Base-by-base conservation (phyloP, 37 sponge, comb jelly and placozoan species). In the Eunapius fragilis region DNA sequence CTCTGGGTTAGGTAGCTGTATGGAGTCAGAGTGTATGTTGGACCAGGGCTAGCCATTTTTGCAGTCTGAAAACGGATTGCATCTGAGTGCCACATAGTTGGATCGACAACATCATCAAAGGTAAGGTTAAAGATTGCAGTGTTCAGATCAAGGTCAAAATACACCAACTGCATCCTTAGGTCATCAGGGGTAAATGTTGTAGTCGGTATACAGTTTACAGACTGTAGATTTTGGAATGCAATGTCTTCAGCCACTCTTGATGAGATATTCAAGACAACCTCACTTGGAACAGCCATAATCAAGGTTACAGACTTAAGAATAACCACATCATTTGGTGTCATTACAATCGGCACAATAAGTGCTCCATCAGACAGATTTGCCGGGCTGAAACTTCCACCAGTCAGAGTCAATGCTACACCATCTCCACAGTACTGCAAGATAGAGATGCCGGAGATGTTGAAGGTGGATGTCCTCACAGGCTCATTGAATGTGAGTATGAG, bases 71-170 rank as follows among this genome's bases (percentile, higher is more conserved):
- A 92, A 19, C 25, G 72, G 31, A 96, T 28, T 33, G 96, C 96
- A 67, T 69, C 35, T 74, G 95, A 86, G 48, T 92, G 85, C 84
- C 92, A 94, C 19, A 93, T 89, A 22, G 85, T 47, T 0, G 93
- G 34, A 81, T 91, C 82, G 2, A 92, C 91, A 31, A 94, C 91
- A 90, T 97, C 97, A 90, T 87, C 84, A 90, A 97, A 97, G 0
- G 95, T 94, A 9, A 97, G 87, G 69, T 92, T 88, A 13, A 97
- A 67, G 26, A 82, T 13, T 17, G 91, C 97, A 58, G 74, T 50
- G 69, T 97, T 90, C 90, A 97, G 92, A 81, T 97, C 88, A 24
- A 97, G 25, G 69, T 92, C 91, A 85, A 97, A 97, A 17, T 82
- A 25, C 2, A 83, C 35, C 23, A 97, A 87, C 67, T 81, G 84